Conservation (phyloP, 2,113 vertebrate genomes). For the Connochaetes taurinus region DNA sequence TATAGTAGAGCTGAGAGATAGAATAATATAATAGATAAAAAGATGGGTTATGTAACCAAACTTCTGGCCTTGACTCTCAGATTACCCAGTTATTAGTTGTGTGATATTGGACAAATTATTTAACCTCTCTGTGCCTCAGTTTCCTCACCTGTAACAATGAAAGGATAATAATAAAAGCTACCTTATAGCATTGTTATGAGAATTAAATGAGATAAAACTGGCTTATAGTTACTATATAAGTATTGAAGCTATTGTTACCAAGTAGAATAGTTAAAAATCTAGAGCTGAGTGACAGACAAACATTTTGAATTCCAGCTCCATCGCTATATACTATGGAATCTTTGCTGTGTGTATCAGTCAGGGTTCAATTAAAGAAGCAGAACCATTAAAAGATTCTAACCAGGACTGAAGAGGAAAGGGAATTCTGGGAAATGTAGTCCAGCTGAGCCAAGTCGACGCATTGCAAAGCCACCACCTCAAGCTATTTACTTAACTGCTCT, state of each 20-base stretch:
- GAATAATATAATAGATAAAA: neutral
- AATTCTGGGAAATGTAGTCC: slow-evolving; percentile 30
- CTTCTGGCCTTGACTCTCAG: neutral
- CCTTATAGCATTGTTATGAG: neutral
- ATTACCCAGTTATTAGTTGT: neutral
- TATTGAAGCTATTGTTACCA: neutral
- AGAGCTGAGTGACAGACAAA: neutral
- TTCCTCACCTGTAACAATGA: neutral
- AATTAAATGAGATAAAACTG: neutral
- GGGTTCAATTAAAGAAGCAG: neutral
- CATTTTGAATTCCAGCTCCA: neutral
- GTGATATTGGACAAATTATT: neutral
- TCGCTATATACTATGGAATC: neutral
- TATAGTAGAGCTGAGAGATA: neutral
- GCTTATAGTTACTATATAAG: neutral
- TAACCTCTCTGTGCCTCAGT: neutral
- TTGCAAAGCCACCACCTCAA: neutral
- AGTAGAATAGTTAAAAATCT: neutral
- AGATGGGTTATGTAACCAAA: neutral
- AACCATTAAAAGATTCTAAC: neutral
- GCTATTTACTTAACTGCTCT: neutral
- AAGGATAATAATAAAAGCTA: neutral
- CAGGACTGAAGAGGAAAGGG: neutral
- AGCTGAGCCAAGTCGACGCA: neutral
- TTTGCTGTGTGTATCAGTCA: neutral